A percentile compares a stretch with the other conserved stretches of the same genome.
Evolutionary conservation across 2,888 invertebrate genomes (phyloP).

Genomic region (Nomada ferruginata): DNA sequence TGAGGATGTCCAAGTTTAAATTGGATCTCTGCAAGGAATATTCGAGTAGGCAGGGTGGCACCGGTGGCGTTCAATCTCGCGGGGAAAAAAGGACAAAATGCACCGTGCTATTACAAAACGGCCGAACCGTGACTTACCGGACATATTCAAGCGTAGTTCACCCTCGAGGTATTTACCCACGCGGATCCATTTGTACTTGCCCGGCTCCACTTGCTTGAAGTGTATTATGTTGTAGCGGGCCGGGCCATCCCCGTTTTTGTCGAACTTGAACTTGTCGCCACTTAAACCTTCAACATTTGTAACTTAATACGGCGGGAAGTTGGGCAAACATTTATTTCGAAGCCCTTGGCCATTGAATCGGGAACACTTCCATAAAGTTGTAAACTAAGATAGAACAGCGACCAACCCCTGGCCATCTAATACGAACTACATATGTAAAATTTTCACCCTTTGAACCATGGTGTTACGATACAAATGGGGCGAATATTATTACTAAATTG

Average conservation of each 20-base stretch:
- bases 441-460: neutral
- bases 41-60: slow-evolving; percentile 36
- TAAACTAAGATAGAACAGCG: neutral
- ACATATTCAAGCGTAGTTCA: slow-evolving; percentile 91
- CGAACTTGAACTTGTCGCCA: slow-evolving; percentile 95
- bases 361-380: neutral
- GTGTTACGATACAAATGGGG: too few relatives aligned
- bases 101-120: neutral
- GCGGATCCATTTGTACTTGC: slow-evolving; percentile 92
- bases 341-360: too few relatives aligned
- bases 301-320: neutral
- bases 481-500: too few relatives aligned
- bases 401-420: too few relatives aligned
- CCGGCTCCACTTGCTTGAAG: slow-evolving; percentile 92
- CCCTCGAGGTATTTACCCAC: slow-evolving; percentile 95
- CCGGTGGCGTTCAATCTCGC: slow-evolving; percentile 12
- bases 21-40: slow-evolving; percentile 88
- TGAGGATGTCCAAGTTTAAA: slow-evolving; percentile 92
- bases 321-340: neutral
- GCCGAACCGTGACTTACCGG: slow-evolving; percentile 86
- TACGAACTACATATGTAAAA: neutral
- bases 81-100: slow-evolving; percentile 4
- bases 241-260: slow-evolving; percentile 95
- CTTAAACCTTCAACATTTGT: slow-evolving; percentile 89
- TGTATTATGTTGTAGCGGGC: slow-evolving; percentile 98